phyloP scores from a whole-genome alignment of 2,888 invertebrate species.

The Bellardia pandia region DNA sequence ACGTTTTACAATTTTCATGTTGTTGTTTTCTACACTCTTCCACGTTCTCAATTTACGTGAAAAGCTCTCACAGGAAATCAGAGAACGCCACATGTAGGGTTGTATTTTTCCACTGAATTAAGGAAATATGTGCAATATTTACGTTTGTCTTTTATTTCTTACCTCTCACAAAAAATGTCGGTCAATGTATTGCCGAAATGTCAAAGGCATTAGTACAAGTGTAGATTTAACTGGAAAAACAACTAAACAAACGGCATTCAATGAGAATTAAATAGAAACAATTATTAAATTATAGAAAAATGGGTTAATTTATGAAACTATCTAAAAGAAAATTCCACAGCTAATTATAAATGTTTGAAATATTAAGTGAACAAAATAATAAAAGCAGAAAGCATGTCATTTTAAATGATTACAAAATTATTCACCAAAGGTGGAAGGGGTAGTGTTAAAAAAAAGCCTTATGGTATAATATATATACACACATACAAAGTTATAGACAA shows the following conservation, averaged over 20 bases:
- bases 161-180: constrained; percentile 67
- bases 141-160: constrained; percentile 11
- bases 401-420: constrained; percentile 59
- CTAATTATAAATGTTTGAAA: background rate
- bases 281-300: constrained; percentile 44
- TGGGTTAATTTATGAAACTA: constrained; percentile 58
- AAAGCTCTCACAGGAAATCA: constrained; percentile 62
- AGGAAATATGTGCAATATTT: constrained; percentile 48
- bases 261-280: constrained; percentile 43
- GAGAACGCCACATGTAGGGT: constrained; percentile 46
- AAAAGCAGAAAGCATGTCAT: constrained; percentile 10
- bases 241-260: constrained; percentile 1
- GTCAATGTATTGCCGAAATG: constrained; percentile 73
- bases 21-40: constrained; percentile 5
- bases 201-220: constrained; percentile 73
- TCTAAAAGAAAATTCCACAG: background rate
- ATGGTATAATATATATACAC: constrained; percentile 42
- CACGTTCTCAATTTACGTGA: background rate
- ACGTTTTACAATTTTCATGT: background rate
- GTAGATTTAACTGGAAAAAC: constrained; percentile 65
- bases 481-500: constrained; percentile 38
- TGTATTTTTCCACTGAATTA: constrained; percentile 31
- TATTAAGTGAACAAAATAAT: background rate
- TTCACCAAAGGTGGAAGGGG: constrained; percentile 60
- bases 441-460: constrained; percentile 64